These are phyloP conservation scores for Halictus rubicundus DNA, from an alignment of 1,140 invertebrate genomes.

Conservation along the genomic window DNA sequence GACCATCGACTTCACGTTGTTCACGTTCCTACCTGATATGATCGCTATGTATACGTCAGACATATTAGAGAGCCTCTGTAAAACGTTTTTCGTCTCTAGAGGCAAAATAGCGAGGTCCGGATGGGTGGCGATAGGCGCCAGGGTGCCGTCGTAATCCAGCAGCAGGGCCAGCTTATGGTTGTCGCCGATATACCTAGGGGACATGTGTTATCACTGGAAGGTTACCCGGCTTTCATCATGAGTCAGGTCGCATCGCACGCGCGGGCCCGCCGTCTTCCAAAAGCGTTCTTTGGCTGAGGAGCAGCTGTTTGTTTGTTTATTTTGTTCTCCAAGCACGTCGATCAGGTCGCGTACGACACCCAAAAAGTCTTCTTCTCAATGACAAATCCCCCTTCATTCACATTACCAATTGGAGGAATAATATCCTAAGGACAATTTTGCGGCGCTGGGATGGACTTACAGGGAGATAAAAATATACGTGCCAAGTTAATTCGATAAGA, in stretches of 20 bases:
- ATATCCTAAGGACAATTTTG: background rate
- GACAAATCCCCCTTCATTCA: background rate
- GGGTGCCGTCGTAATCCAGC: conserved; percentile 94
- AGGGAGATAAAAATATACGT: background rate
- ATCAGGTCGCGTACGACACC: background rate
- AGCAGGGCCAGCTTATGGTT: conserved; percentile 91
- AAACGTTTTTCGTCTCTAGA: conserved; percentile 90
- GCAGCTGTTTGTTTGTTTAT: background rate
- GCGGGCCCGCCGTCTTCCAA: conserved; percentile 69
- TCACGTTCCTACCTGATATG: conserved; percentile 91
- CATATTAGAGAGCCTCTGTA: conserved; percentile 91
- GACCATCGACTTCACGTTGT: conserved; percentile 94
- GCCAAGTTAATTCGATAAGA: too few species aligned
- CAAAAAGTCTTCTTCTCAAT: too few species aligned
- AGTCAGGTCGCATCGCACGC: conserved; percentile 72
- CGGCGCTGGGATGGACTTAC: background rate
- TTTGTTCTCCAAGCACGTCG: too few species aligned
- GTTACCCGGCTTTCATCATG: conserved; percentile 78
- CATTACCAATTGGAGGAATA: background rate
- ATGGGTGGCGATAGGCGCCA: conserved; percentile 93
- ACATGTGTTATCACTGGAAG: conserved; percentile 76
- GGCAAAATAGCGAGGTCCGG: conserved; percentile 93
- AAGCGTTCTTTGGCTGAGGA: conserved; percentile 49
- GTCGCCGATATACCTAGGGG: conserved; percentile 90
- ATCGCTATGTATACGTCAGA: conserved; percentile 94